Base-by-base conservation (phyloP, 35 echinoderm and acorn worm species). In the Nesometra sesokonis region DNA sequence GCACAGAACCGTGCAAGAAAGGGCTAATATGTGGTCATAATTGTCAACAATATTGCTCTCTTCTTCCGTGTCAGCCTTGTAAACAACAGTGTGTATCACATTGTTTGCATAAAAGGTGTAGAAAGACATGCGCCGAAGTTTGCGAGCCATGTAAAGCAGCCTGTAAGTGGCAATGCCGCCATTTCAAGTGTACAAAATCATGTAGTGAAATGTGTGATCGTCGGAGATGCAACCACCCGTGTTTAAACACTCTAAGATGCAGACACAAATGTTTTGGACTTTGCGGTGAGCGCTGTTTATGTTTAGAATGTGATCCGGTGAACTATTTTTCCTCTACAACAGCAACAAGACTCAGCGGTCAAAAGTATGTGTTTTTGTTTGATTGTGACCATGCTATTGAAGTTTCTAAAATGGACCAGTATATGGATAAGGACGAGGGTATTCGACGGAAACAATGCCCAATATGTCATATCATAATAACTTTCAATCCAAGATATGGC, bases 71-170 rank as follows among this genome's bases (percentile, higher is more conserved):
- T 84, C 11, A 1, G 17, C 39, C 81, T 32, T 90, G 29, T 21
- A 35, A 11, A 85, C 39, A 84, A 11, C 5, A 32, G 67, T 17
- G 38, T 15, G 5, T 11, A 34, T 39, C 35, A 47, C 27, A 34
- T 79, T 85, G 35, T 32, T 37, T 8, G 77, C 21, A 37, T 34
- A 97, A 90, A 33, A 78, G 82, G n/a, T 97, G 94, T 36, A 27
- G 17, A 27, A 89, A 89, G 30, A 35, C n/a, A 8, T 97, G 94
- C 31, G 88, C 89, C 3, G 47, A 93, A 30, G 32, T 33, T 13
- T 97, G 91, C 36, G 79, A 79, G 13, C 89, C 91, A 13, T 97
- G 94, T 43, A 76, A 81, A 31, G 89, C 93, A 35, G 30, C 29
- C 23, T 97, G 95, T 84, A 77, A 93, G 77, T 93, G 91, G 93